Evolutionary conservation across 2,113 vertebrate species (phyloP).

Genomic region (Upupa epops): DNA sequence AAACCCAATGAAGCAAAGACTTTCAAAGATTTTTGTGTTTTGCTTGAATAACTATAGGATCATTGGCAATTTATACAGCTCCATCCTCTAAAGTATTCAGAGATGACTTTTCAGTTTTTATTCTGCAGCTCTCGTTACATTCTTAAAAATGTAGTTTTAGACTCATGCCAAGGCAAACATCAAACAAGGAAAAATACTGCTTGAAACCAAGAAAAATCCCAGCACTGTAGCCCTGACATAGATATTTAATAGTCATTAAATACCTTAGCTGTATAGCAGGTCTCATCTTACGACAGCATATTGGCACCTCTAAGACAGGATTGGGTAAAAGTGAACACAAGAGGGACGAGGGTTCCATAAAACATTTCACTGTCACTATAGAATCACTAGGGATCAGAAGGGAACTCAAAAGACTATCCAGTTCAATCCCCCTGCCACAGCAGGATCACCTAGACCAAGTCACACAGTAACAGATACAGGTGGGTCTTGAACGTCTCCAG

Average conservation of each 20-base stretch:
- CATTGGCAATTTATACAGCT: neutral
- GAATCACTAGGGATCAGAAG: too few species aligned
- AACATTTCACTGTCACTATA: neutral
- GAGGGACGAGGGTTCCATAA: neutral
- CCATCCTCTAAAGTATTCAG: neutral
- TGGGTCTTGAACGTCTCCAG: too few species aligned
- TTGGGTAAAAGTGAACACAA: neutral
- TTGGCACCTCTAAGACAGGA: neutral
- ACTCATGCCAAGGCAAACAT: neutral
- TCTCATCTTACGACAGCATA: neutral
- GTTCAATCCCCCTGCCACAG: too few species aligned
- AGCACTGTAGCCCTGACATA: neutral
- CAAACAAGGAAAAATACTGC: neutral
- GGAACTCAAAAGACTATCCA: too few species aligned
- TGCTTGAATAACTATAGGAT: neutral
- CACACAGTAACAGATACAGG: too few species aligned
- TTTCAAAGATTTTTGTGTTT: neutral
- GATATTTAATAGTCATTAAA: neutral
- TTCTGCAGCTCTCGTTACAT: neutral
- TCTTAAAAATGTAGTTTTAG: neutral
- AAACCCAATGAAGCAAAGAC: neutral
- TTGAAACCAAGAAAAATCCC: neutral
- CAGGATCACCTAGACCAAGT: too few species aligned
- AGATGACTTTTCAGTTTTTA: neutral
- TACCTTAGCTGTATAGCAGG: neutral